A percentile compares a stretch with the other conserved stretches of the same genome.
Evolutionary conservation across 2,888 invertebrate species (phyloP).

Genomic region (Cantharis flavilabris): DNA sequence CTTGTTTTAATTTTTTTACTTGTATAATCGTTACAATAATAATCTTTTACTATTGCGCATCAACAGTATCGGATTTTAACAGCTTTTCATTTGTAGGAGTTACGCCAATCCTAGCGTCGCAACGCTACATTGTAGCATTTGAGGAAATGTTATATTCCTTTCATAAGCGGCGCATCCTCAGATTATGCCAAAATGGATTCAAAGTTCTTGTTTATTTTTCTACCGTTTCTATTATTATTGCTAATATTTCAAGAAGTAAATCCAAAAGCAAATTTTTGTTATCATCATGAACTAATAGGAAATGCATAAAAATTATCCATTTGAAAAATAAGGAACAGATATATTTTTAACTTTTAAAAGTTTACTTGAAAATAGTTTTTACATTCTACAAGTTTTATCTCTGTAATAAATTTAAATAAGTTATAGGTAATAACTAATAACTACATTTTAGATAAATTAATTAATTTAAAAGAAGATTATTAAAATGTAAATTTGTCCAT

Average conservation of each 20-base stretch:
- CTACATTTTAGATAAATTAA: background rate
- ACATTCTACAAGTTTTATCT: background rate
- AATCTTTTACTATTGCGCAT: background rate
- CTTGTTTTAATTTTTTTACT: background rate
- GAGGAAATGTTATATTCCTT: constrained; percentile 7
- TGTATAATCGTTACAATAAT: background rate
- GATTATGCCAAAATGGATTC: background rate
- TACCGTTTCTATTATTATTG: background rate
- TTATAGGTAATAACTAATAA: background rate
- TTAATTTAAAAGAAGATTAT: background rate
- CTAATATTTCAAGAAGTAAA: background rate
- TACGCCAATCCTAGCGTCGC: constrained; percentile 23
- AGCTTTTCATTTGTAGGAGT: constrained; percentile 15
- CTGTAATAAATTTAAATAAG: background rate
- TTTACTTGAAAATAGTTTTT: background rate
- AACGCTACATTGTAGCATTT: constrained; percentile 28
- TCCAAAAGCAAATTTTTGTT: no score
- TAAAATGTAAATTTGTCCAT: background rate
- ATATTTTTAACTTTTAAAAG: background rate
- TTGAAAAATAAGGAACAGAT: background rate
- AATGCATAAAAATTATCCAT: background rate
- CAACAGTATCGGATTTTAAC: constrained; percentile 24
- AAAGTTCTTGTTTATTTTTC: background rate
- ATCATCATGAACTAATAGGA: background rate
- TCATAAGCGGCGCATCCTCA: background rate